phyloP scores from a whole-genome alignment of 2,888 invertebrate genomes.

The Pyrrhia umbra region DNA sequence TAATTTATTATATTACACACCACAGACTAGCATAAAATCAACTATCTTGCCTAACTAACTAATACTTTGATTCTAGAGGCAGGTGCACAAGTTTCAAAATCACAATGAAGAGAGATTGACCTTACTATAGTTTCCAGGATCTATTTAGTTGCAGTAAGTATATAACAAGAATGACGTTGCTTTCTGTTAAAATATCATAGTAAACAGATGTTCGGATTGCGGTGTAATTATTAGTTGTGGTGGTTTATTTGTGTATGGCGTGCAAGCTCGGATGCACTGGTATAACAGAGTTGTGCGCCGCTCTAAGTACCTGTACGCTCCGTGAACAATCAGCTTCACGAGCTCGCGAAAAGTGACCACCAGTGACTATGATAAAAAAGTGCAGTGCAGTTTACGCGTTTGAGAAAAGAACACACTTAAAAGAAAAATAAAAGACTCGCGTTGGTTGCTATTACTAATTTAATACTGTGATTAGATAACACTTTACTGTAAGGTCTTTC shows the following conservation, averaged over 20 bases:
- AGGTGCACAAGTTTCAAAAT: no score
- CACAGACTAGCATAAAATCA: no score
- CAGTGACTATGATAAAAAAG: slow-evolving; percentile 22
- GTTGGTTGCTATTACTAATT: slow-evolving; percentile 21
- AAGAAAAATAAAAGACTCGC: not conserved
- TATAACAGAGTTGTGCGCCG: slow-evolving; percentile 47
- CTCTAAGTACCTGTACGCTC: slow-evolving; percentile 41
- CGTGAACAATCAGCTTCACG: slow-evolving; percentile 17
- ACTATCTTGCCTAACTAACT: no score
- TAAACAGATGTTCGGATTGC: slow-evolving; percentile 69
- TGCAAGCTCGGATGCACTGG: slow-evolving; percentile 60
- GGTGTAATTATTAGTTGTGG: slow-evolving; percentile 71
- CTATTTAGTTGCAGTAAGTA: slow-evolving; percentile 6
- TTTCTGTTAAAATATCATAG: slow-evolving; percentile 62
- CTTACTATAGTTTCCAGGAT: slow-evolving; percentile 1
- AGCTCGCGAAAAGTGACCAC: slow-evolving; percentile 32
- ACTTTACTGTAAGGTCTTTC: not conserved
- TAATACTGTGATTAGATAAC: slow-evolving; percentile 29
- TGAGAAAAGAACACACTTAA: not conserved
- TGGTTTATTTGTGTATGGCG: slow-evolving; percentile 74
- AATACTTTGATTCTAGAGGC: no score
- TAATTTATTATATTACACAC: no score
- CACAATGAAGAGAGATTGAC: not conserved
- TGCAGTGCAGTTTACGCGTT: slow-evolving; percentile 43
- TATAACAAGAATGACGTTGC: slow-evolving; percentile 32